Conservation (phyloP, 2,113 vertebrate species). For the Brachyhypopomus gauderio region DNA sequence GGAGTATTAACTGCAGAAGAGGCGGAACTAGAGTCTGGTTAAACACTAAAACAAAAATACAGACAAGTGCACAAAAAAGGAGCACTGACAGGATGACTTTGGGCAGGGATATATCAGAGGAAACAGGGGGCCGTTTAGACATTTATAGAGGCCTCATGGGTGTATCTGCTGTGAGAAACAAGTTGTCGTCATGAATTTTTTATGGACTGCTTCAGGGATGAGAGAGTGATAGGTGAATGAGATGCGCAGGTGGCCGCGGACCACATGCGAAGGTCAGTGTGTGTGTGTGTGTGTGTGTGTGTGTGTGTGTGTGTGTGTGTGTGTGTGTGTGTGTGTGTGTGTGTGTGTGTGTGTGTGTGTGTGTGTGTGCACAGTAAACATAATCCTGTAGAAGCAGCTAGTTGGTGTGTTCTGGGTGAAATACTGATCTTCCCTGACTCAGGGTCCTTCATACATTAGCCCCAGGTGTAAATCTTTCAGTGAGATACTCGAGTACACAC, state of each 20-base stretch:
- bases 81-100: conserved; percentile 15
- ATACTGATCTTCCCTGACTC: conserved; percentile 43
- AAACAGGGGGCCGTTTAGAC: conserved; percentile 9
- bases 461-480: conserved; percentile 59
- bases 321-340: neutral
- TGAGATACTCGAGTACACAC: conserved; percentile 50
- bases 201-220: conserved; percentile 22
- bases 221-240: conserved; percentile 15
- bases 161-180: conserved; percentile 21
- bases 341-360: conserved; percentile 17
- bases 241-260: conserved; percentile 8
- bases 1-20: neutral
- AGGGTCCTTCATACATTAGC: conserved; percentile 36
- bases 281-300: conserved; percentile 19
- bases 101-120: conserved; percentile 2
- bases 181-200: conserved; percentile 26
- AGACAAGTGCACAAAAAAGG: neutral
- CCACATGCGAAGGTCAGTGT: conserved; percentile 30
- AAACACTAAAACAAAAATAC: neutral
- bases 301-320: neutral
- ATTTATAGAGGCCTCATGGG: conserved; percentile 23
- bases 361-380: neutral
- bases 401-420: conserved; percentile 29
- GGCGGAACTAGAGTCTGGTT: neutral
- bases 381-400: conserved; percentile 9